A percentile compares a stretch with the other conserved stretches of the same genome.
Conservation (phyloP, 2,797 vertebrate genomes). For the Cheracebus regulus region DNA sequence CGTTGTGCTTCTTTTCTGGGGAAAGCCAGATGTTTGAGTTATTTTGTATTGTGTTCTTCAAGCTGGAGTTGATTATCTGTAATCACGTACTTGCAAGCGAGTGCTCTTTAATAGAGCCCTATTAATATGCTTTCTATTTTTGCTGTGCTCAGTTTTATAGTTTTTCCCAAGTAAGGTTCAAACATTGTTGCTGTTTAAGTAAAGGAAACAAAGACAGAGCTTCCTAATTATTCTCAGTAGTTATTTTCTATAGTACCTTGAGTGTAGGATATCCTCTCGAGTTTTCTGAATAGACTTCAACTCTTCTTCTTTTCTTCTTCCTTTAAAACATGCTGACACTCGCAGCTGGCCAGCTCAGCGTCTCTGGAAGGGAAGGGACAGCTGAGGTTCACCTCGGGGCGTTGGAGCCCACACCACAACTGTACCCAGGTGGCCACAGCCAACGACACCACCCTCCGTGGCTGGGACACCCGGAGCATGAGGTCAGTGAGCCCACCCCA, state of each 20-base stretch:
- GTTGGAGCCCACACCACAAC: conserved; percentile 98
- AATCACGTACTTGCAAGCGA: background rate
- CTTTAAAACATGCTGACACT: background rate
- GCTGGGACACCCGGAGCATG: conserved; percentile 97
- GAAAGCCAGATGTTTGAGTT: background rate
- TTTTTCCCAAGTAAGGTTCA: conserved; percentile 20
- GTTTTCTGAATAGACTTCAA: background rate
- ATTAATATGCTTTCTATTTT: background rate
- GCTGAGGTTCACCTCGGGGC: conserved; percentile 94
- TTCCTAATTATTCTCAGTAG: background rate
- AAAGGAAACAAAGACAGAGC: background rate
- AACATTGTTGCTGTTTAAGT: background rate
- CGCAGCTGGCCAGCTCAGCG: conserved; percentile 91
- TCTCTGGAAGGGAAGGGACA: conserved; percentile 97
- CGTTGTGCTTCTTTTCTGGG: background rate
- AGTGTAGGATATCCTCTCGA: background rate
- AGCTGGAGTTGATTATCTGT: background rate
- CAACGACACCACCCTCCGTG: conserved; percentile 93
- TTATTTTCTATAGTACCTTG: background rate
- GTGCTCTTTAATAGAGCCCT: background rate
- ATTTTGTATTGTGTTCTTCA: background rate
- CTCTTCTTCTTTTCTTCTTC: background rate
- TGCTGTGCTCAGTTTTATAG: background rate
- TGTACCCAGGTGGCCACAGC: conserved; percentile 97
- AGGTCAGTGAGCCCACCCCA: conserved; percentile 86